phyloP scores from a whole-genome alignment of 2,113 vertebrate species.

The Heterochromis multidens region DNA sequence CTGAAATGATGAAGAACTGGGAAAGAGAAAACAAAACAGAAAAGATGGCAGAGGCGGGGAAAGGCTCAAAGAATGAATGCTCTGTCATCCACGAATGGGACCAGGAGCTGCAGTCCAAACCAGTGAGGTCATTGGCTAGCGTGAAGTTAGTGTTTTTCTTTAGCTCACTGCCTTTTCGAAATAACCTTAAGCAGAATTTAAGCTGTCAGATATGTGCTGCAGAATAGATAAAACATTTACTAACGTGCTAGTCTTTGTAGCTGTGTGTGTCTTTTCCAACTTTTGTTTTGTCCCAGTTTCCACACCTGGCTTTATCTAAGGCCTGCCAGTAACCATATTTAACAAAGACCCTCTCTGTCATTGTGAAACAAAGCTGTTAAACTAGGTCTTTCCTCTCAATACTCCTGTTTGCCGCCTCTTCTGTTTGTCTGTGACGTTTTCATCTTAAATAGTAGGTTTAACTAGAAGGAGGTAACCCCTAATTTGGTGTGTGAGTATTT shows the following conservation, averaged over 20 bases:
- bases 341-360: conserved; percentile 45
- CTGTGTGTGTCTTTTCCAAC: conserved; percentile 16
- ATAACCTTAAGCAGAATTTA: conserved; percentile 54
- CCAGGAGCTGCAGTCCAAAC: conserved; percentile 58
- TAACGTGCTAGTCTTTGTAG: conserved; percentile 14
- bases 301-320: conserved; percentile 47
- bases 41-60: conserved; percentile 16
- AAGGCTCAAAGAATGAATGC: conserved; percentile 49
- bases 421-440: conserved; percentile 51
- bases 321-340: conserved; percentile 28
- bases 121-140: conserved; percentile 68
- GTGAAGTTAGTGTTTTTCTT: conserved; percentile 62
- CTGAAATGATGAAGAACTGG: conserved; percentile 13
- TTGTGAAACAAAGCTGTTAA: conserved; percentile 49
- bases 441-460: conserved; percentile 61
- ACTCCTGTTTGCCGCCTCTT: conserved; percentile 6
- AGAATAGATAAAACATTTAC: conserved; percentile 38
- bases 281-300: conserved; percentile 56
- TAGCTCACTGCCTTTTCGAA: conserved; percentile 51
- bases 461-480: conserved; percentile 64
- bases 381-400: conserved; percentile 38
- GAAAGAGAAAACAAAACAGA: conserved; percentile 31
- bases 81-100: conserved; percentile 61
- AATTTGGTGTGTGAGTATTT: conserved; percentile 73
- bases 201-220: conserved; percentile 36